Conservation (phyloP, 2,888 invertebrate genomes). For the Drosophila sordidapex region DNA sequence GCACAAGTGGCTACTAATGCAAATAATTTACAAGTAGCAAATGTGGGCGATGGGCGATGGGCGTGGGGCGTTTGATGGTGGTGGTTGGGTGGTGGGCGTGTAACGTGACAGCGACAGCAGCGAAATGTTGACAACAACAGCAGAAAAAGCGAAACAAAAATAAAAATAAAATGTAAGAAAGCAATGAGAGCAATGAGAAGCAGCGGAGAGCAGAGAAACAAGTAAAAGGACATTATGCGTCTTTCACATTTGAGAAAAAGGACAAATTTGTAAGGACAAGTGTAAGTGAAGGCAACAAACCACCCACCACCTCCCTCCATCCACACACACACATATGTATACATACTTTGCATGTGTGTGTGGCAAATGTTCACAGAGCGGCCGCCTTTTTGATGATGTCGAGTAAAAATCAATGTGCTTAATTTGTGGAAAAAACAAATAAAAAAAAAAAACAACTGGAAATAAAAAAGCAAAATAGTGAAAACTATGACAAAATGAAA, state of each 20-base stretch:
- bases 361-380: conserved; percentile 30
- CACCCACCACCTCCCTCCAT: background rate
- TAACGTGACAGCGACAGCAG: conserved; percentile 63
- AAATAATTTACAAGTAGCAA: conserved; percentile 83
- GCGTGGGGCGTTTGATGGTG: conserved; percentile 70
- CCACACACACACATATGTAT: conserved; percentile 12
- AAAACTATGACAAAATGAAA: conserved; percentile 17
- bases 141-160: conserved; percentile 53
- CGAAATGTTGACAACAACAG: conserved; percentile 73
- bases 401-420: conserved; percentile 76
- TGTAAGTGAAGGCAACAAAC: conserved; percentile 74
- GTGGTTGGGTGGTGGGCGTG: conserved; percentile 61
- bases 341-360: conserved; percentile 13
- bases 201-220: conserved; percentile 31
- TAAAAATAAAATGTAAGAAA: conserved; percentile 48
- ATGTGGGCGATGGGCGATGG: conserved; percentile 71
- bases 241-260: conserved; percentile 81
- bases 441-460: background rate
- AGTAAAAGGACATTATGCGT: conserved; percentile 80
- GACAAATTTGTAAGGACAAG: conserved; percentile 82
- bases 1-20: conserved; percentile 83
- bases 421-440: conserved; percentile 49
- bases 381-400: conserved; percentile 59
- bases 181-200: conserved; percentile 33
- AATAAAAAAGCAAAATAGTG: background rate